Evolutionary conservation across 1,140 invertebrate genomes (phyloP).

Genomic region (Magallana angulata): DNA sequence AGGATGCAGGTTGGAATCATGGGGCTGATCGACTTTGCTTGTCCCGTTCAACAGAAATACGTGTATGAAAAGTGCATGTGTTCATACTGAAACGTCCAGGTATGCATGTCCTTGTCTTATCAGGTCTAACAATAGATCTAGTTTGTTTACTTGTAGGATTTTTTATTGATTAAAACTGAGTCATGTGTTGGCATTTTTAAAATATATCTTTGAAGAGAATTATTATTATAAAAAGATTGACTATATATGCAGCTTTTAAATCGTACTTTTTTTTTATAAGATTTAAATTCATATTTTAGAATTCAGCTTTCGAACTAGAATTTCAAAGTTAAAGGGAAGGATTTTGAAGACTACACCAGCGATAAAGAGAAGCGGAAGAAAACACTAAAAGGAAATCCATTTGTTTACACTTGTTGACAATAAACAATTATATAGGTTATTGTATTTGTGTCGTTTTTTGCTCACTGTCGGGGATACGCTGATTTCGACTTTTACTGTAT

Average conservation of each 20-base stretch:
- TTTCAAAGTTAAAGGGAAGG: not conserved
- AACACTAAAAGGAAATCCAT: not conserved
- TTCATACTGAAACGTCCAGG: not conserved
- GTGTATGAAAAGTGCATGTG: slow-evolving; percentile 24
- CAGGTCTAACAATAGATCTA: not conserved
- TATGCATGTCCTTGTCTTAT: not conserved
- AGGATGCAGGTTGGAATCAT: slow-evolving; percentile 38
- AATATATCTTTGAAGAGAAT: too few species aligned
- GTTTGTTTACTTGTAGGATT: too few species aligned
- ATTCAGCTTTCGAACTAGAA: not conserved
- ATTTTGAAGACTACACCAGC: not conserved
- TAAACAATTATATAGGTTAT: not conserved
- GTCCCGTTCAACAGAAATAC: slow-evolving; percentile 34
- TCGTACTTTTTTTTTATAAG: too few species aligned
- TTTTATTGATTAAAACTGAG: too few species aligned
- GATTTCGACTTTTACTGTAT: too few species aligned
- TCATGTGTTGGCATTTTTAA: too few species aligned
- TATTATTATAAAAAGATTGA: too few species aligned
- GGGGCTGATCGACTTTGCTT: slow-evolving; percentile 40
- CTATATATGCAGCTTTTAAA: too few species aligned
- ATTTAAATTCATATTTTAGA: not conserved
- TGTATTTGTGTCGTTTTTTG: too few species aligned
- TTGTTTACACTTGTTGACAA: slow-evolving; percentile 1
- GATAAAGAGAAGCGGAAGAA: not conserved
- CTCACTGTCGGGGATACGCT: too few species aligned